Percentiles rank a stretch among this genome's conserved stretches.
phyloP scores from a whole-genome alignment of 2,888 invertebrate genomes.

The Heterodera filipjevi region DNA sequence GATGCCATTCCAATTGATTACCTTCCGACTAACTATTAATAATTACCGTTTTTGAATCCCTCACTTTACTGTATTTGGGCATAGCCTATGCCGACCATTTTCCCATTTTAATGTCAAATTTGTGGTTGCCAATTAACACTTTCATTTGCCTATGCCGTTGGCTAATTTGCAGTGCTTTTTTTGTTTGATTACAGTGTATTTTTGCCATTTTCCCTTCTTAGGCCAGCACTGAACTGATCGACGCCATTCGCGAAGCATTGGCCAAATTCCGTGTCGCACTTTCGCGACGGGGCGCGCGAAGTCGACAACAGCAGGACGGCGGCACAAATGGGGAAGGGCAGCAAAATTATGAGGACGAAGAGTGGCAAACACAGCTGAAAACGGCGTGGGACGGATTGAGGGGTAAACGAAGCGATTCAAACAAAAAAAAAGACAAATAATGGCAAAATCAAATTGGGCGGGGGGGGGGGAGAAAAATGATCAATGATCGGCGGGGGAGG shows the following conservation, averaged over 20 bases:
- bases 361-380: conserved; percentile 30
- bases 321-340: not conserved
- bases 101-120: no score
- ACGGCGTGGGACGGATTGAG: conserved; percentile 31
- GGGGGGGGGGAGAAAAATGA: no score
- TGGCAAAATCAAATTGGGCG: no score
- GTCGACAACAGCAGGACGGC: not conserved
- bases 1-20: no score
- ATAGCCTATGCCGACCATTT: no score
- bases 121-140: no score
- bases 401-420: not conserved
- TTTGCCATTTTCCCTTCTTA: conserved; percentile 25
- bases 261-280: conserved; percentile 38
- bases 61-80: no score
- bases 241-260: conserved; percentile 40
- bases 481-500: no score
- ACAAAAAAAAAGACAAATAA: no score
- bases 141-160: not conserved
- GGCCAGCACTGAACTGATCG: conserved; percentile 44
- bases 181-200: not conserved
- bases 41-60: no score
- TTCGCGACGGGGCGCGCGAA: conserved; percentile 12
- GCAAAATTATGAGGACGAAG: conserved; percentile 7
- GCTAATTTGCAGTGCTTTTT: not conserved
- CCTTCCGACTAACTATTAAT: no score